Base-by-base conservation (phyloP, 1,140 invertebrate species). In the Drosophila pachea region DNA sequence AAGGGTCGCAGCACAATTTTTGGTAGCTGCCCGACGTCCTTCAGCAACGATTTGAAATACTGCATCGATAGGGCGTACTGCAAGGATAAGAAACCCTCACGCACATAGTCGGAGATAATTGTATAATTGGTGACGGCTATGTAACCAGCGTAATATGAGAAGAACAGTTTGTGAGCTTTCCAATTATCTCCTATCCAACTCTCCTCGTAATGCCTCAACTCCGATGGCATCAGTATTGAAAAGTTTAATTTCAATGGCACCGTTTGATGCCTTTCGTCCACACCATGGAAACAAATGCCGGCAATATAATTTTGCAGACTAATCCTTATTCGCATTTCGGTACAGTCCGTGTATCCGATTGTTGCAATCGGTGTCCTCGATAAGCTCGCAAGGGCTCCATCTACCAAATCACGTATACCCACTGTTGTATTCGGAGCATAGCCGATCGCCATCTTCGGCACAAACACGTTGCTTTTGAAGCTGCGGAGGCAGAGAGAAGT, bases 221-320 rank as follows among this genome's bases (percentile, higher is more conserved):
- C 75, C 0, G 75, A 53, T 40, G 75, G 61, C 65, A 78, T 50
- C 4, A 78, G 31, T 14, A 78, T 78, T 0, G 66, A 43, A 7
- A 63, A 78, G 4, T 66, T 0, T 0, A 78, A 12, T 7, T 47
- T 5, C 0, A 12, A 4, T 0, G 75, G 75, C 9, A 77, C 29
- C 0, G 69, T 69, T 8, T 12, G 47, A 2, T 42, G 49, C 7
- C 48, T 42, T 31, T 47, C 61, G 31, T 66, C 56, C 3, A 69
- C 33, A 14, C 38, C 32, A 36, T 69, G 66, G 12, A 78, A 78
- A 12, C 75, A 78, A 0, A 78, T 29, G 40, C 75, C 70, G 38
- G 64, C 70, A 4, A 78, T 36, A 33, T 16, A 78, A 6, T 78
- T 42, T 8, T 78, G 45, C 2, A 42, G n/a, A 5, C 31, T n/a